Evolutionary conservation across 2,797 vertebrate species (phyloP).

Genomic region (Alca torda): DNA sequence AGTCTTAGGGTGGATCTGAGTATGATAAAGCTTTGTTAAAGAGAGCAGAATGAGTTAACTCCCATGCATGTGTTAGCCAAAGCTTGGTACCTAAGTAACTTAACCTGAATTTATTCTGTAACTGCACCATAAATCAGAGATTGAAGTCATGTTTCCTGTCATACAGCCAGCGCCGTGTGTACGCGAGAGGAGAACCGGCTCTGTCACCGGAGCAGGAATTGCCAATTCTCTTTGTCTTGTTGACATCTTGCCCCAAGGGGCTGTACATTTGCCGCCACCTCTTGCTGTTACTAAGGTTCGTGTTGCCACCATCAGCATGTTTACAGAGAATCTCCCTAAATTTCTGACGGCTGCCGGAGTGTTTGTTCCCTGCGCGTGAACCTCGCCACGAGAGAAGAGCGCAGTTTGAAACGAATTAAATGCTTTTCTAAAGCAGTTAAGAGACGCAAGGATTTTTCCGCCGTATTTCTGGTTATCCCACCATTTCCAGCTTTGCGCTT

Average conservation of each 20-base stretch:
- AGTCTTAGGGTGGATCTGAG: background rate
- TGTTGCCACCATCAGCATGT: background rate
- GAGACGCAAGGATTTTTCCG: background rate
- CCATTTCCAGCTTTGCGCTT: background rate
- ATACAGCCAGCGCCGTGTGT: background rate
- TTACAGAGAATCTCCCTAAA: background rate
- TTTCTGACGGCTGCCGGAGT: background rate
- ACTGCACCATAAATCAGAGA: background rate
- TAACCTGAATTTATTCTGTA: conserved; percentile 3
- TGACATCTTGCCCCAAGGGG: background rate
- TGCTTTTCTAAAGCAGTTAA: background rate
- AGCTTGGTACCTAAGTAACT: background rate
- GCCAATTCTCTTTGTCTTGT: background rate
- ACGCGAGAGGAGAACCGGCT: background rate
- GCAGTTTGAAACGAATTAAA: background rate
- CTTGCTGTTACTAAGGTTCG: background rate
- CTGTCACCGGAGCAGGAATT: background rate
- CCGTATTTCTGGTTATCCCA: background rate
- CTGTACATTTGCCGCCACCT: background rate
- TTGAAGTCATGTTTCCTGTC: background rate
- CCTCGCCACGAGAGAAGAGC: background rate
- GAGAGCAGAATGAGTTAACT: background rate
- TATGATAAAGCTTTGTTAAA: background rate
- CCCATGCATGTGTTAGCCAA: background rate
- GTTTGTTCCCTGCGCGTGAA: background rate